These are phyloP conservation scores for Beris chalybata DNA, from an alignment of 2,888 invertebrate species.

Conservation along the genomic window DNA sequence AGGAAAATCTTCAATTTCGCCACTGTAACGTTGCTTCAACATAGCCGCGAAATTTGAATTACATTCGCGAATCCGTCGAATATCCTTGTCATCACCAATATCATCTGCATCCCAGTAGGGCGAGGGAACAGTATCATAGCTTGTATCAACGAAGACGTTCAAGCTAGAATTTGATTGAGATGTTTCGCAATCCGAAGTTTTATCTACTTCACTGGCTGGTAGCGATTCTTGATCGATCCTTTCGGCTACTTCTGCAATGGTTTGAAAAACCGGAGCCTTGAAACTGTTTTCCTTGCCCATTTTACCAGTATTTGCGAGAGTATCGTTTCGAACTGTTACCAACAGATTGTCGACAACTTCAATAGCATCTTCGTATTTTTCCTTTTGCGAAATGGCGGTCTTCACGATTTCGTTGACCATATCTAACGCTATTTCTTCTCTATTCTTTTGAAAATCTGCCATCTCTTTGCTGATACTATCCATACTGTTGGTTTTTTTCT, in stretches of 20 bases:
- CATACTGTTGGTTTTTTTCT: conserved; percentile 44
- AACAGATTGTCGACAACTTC: conserved; percentile 49
- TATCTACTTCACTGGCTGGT: background rate
- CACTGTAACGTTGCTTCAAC: background rate
- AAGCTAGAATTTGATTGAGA: conserved; percentile 6
- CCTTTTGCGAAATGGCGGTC: conserved; percentile 47
- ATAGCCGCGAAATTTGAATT: background rate
- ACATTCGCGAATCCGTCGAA: background rate
- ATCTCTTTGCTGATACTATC: conserved; percentile 41
- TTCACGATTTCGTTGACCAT: conserved; percentile 41
- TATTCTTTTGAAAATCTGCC: conserved; percentile 33
- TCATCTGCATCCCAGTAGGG: conserved; percentile 6
- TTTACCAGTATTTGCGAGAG: background rate
- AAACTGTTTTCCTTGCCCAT: background rate
- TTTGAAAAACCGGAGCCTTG: background rate
- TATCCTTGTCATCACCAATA: background rate
- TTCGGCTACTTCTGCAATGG: background rate
- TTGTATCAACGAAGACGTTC: background rate
- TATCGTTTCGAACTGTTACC: conserved; percentile 37
- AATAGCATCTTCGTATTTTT: conserved; percentile 47
- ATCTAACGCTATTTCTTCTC: background rate
- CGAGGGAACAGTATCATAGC: background rate
- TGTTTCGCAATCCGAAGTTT: background rate
- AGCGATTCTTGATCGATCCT: background rate
- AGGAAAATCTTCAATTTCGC: background rate